Base-by-base conservation (phyloP, 2,888 invertebrate species). In the Ophion slaviceki region DNA sequence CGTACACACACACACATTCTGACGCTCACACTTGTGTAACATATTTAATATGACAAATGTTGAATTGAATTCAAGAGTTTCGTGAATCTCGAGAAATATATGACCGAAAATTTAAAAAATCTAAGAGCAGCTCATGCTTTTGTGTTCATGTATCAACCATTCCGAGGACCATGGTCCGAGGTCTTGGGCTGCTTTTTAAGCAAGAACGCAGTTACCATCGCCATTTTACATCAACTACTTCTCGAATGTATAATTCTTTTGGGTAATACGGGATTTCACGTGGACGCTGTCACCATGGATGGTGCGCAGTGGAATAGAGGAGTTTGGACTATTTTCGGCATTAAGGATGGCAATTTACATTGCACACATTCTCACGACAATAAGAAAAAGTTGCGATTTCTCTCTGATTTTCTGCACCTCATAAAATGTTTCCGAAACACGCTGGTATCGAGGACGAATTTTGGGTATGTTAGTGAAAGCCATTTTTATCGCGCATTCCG, bases 71-170 rank as follows among this genome's bases (percentile, higher is more conserved):
- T 61, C 6, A 61, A 14, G 28, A 88, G 89, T n/a, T 87, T 88
- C 77, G 80, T 80, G 6, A 84, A 88, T 61, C 67, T 90, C 11
- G 89, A 88, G 10, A 61, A 87, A 28, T 68, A 87, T 66, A 89
- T 88, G 20, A 87, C 88, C 20, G 24, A 79, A 28, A 20, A 87
- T 61, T 82, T 81, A n/a, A 64, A 71, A 70, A 78, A 84, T 24
- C 67, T 67, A 28, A 57, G 64, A 36, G 91, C 85, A 28, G 90
- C 91, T 62, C 89, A 91, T 78, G 90, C 90, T 2, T 32, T 90
- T 7, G 90, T 90, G 1, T 87, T 91, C 3, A 88, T 88, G 87
- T 90, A 87, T 79, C 87, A 88, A 72, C 88, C 89, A n/a, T 88
- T 89, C 32, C 84, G 64, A 45, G 87, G 86, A 14, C 72, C 66